Evolutionary conservation across 2,113 vertebrate genomes (phyloP).

Genomic region (Telmatochromis brachygnathus): DNA sequence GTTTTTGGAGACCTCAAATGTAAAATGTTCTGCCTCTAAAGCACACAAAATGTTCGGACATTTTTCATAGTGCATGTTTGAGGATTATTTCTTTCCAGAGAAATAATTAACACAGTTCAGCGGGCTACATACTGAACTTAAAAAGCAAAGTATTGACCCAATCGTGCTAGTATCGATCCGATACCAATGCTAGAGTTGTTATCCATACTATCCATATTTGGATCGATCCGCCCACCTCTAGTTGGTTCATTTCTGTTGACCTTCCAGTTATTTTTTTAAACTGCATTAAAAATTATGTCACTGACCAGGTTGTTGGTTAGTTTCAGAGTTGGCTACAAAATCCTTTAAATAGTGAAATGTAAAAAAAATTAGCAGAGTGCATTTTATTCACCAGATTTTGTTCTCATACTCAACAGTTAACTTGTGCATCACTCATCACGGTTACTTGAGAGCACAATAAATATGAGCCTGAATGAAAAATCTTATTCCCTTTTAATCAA

Average conservation of each 20-base stretch:
- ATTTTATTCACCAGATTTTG: fast-evolving
- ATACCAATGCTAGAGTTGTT: neutral
- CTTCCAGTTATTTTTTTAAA: neutral
- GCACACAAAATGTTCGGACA: fast-evolving
- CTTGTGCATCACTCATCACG: neutral
- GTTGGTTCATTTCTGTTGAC: neutral
- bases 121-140: neutral
- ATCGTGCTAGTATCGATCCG: fast-evolving
- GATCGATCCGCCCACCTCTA: neutral
- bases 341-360: neutral
- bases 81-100: neutral
- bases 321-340: neutral
- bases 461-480: neutral
- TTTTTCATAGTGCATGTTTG: neutral
- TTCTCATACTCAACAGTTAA: neutral
- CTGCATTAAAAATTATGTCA: neutral
- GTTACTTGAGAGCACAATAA: neutral
- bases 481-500: neutral
- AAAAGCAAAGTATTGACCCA: neutral
- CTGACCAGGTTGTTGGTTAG: neutral
- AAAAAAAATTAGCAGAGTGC: neutral
- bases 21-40: neutral
- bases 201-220: neutral
- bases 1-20: neutral
- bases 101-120: neutral